These are phyloP conservation scores for Campoletis sonorensis DNA, from an alignment of 1,140 invertebrate species.

Conservation along the genomic window DNA sequence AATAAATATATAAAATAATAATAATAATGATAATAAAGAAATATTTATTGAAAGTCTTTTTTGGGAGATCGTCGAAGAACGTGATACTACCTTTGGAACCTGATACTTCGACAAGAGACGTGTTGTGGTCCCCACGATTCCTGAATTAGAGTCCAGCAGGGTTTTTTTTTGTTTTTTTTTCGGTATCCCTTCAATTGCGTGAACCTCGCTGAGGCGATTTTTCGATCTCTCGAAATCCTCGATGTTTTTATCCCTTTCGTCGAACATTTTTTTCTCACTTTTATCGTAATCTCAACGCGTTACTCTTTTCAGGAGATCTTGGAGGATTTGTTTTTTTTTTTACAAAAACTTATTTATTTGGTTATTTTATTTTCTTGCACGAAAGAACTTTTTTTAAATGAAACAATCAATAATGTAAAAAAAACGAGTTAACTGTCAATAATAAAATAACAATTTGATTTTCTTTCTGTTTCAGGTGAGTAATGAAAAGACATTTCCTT, in stretches of 20 bases:
- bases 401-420: too few relatives aligned
- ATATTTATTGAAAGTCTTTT: not conserved
- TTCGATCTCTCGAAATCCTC: constrained; percentile 31
- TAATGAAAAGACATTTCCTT: constrained; percentile 40
- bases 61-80: constrained; percentile 67
- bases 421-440: constrained; percentile 52
- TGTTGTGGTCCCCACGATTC: constrained; percentile 50
- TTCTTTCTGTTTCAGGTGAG: constrained; percentile 68
- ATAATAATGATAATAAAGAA: not conserved
- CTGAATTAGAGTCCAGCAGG: not conserved
- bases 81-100: constrained; percentile 68
- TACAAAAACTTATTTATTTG: too few relatives aligned
- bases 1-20: not conserved
- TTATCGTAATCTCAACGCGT: not conserved
- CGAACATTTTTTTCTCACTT: not conserved
- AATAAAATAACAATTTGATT: constrained; percentile 41
- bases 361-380: not conserved
- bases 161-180: not conserved
- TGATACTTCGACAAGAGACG: constrained; percentile 58
- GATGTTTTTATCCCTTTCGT: not conserved
- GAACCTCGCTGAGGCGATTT: constrained; percentile 20
- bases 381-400: too few relatives aligned
- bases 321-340: not conserved
- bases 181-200: not conserved
- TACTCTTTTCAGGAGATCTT: not conserved